Base-by-base conservation (phyloP, 2,797 vertebrate species). In the Pangasius macronema region DNA sequence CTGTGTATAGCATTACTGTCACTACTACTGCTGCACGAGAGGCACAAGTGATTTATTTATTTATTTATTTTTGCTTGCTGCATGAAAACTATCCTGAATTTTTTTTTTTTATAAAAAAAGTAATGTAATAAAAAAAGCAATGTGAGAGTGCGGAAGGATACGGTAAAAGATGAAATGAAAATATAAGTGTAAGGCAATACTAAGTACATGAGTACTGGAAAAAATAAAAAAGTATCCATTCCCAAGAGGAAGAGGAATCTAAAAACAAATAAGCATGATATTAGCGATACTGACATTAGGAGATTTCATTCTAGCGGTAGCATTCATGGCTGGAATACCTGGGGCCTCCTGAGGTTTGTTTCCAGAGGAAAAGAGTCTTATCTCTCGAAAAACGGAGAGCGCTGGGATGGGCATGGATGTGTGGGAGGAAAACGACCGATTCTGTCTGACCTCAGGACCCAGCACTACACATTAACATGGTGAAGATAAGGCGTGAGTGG, bases 391-490 rank as follows among this genome's bases (percentile, higher is more conserved):
- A 51, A 39, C n/a, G 13, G 53, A 70, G 63, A 39, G 57, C 33
- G 24, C 70, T 76, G 39, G 63, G 46, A 39, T 49, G 53, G 18
- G 63, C 16, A 83, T 36, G 75, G 30, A 63, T 33, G 57, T 55
- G 68, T 76, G 79, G 57, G 79, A 82, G 79, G 68, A 68, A 75
- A 42, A 84, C 46, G 63, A 51, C 27, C 67, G 72, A n/a, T 9
- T 33, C 27, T 18, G n/a, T 51, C 5, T 46, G 79, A 46, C 36
- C 36, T 61, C 36, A n/a, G 36, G 36, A 57, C 30, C 3, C 30
- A 24, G 20, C 51, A 5, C 18, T 79, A 5, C 30, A 57, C 30
- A 61, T 61, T 5, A 61, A 16, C 22, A 81, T n/a, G 6, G 55
- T 27, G 8, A 81, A 61, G 27, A 61, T 81, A 61, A 61, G 22